Percentiles rank a stretch among this genome's conserved stretches.
Evolutionary conservation across 2,113 vertebrate species (phyloP).

Genomic region (Neoarius graeffei): DNA sequence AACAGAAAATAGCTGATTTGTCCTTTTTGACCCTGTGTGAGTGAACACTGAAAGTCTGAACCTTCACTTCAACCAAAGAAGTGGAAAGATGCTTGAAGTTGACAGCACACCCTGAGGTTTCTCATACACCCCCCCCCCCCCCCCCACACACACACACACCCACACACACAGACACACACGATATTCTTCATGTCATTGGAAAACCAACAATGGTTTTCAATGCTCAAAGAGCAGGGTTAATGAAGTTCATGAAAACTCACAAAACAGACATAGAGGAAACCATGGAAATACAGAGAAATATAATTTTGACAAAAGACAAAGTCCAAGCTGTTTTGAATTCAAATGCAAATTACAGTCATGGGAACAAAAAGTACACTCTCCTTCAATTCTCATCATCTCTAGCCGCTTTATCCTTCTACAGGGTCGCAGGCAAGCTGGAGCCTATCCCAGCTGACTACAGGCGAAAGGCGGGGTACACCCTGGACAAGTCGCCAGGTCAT

Average conservation of each 20-base stretch:
- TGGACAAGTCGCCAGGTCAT: no score
- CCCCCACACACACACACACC: neutral
- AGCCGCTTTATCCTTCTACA: no score
- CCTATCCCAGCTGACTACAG: no score
- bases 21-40: neutral
- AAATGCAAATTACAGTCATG: neutral
- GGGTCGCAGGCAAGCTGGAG: no score
- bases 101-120: constrained; percentile 19
- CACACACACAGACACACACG: neutral
- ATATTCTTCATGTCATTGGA: neutral
- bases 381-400: no score
- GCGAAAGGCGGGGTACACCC: no score
- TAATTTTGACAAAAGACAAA: neutral
- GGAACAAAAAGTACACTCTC: no score
- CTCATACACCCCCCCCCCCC: neutral
- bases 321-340: neutral
- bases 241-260: neutral
- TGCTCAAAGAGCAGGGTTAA: neutral
- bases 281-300: neutral
- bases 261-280: neutral
- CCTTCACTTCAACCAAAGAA: neutral
- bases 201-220: neutral
- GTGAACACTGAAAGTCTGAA: neutral
- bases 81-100: neutral
- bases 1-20: neutral